These are phyloP conservation scores for Platichthys stellatus DNA, from an alignment of 2,113 vertebrate genomes.

Conservation along the genomic window DNA sequence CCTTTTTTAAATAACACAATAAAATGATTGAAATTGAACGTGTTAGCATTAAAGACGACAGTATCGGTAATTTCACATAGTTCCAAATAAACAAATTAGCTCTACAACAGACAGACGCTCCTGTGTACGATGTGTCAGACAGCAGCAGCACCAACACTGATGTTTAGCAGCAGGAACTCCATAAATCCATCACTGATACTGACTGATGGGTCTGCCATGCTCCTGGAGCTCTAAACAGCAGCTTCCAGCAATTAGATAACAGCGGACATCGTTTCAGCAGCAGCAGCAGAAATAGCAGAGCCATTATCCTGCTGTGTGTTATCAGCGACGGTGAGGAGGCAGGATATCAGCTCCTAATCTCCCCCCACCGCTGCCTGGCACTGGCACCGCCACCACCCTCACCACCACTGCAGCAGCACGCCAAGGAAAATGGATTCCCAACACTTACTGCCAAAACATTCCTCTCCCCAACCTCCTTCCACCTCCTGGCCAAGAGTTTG, in stretches of 20 bases:
- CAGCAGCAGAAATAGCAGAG: slow-evolving; percentile 46
- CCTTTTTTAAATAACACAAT: too few species aligned
- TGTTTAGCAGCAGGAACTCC: slow-evolving; percentile 34
- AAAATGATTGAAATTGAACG: too few species aligned
- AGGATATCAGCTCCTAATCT: slow-evolving; percentile 72
- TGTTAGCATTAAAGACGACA: too few species aligned
- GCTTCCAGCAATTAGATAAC: slow-evolving; percentile 52
- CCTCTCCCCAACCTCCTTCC: neutral
- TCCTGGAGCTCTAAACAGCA: slow-evolving; percentile 41
- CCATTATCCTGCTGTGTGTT: slow-evolving; percentile 67
- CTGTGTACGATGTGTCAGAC: neutral
- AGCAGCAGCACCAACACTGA: slow-evolving; percentile 23
- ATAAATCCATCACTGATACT: slow-evolving; percentile 38
- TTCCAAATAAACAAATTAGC: too few species aligned
- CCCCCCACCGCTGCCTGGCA: slow-evolving; percentile 42
- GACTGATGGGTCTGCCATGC: slow-evolving; percentile 40
- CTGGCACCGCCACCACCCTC: slow-evolving; percentile 31
- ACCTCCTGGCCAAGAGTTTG: slow-evolving; percentile 17
- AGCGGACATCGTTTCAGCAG: slow-evolving; percentile 32
- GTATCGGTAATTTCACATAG: too few species aligned
- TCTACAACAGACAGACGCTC: slow-evolving; percentile 5
- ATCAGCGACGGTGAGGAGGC: slow-evolving; percentile 68
- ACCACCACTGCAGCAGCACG: slow-evolving; percentile 20
- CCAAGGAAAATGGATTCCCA: slow-evolving; percentile 40
- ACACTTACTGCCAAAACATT: slow-evolving; percentile 8